Conservation (phyloP, 2,888 invertebrate genomes). For the Cephus runcator region DNA sequence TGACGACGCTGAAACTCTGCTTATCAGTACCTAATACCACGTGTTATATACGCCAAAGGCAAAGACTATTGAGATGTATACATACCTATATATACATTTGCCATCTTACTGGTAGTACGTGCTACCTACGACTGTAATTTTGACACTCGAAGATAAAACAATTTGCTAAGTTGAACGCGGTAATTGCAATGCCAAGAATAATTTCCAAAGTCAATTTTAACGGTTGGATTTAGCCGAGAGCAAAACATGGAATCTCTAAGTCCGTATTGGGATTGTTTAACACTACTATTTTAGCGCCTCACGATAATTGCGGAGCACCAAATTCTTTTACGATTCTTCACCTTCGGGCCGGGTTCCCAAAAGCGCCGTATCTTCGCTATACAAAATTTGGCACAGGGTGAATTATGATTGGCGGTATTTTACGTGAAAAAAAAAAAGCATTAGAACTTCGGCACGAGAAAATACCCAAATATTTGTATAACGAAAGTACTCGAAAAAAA, state of each 20-base stretch:
- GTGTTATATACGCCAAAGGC: background rate
- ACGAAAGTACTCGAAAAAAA: conserved; percentile 25
- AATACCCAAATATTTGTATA: conserved; percentile 48
- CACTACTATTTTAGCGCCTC: background rate
- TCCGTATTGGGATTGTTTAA: background rate
- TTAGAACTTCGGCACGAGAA: background rate
- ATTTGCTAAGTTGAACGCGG: conserved; percentile 45
- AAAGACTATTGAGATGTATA: background rate
- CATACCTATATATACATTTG: background rate
- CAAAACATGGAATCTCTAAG: background rate
- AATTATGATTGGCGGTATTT: background rate
- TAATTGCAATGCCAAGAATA: conserved; percentile 33
- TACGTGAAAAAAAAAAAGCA: background rate
- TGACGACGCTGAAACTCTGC: background rate
- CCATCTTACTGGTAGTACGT: background rate
- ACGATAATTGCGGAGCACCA: conserved; percentile 37
- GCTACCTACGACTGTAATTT: conserved; percentile 29
- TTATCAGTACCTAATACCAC: background rate
- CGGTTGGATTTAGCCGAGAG: background rate
- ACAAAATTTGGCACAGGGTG: background rate
- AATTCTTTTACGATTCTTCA: conserved; percentile 33
- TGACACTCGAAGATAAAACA: conserved; percentile 35
- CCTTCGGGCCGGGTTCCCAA: conserved; percentile 12
- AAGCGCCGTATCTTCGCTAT: background rate
- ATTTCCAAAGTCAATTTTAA: conserved; percentile 27